Base-by-base conservation (phyloP, 2,113 vertebrate species). In the human region DNA sequence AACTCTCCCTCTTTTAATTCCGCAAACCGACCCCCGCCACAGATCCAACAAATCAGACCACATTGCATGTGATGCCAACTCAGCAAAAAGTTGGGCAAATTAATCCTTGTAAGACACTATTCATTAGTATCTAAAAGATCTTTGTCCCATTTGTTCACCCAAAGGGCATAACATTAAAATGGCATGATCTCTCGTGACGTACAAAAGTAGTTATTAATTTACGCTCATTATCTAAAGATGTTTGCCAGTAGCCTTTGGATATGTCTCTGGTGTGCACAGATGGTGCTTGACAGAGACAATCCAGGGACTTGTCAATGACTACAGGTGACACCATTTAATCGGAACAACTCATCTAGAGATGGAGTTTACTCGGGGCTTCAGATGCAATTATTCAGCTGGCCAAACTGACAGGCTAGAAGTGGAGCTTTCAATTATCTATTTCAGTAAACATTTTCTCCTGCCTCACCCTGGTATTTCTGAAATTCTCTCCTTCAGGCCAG, bases 171-270 rank as follows among this genome's bases (percentile, higher is more conserved):
- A 96, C 98, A 98, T 97, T 98, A 98, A 90, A 97, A 98, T 98
- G 90, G 97, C 89, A 93, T 98, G 99, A 99, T 99, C 97, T 72
- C 96, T 98, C 97, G 84, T 99, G 98, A 99, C 98, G 20, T 98
- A 98, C 97, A 98, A 98, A 99, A 99, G 98, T 97, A 98, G 97
- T 97, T 98, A 98, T 98, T 98, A 98, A 99, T 99, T 99, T 99
- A 98, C 96, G 97, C 98, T 99, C 99, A 99, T 99, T 99, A 99
- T 97, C 98, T 97, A 98, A 99, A 99, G 98, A 92, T 97, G 92
- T 97, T 98, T 97, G 96, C 97, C 93, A 98, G 97, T 97, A 99
- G 98, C 98, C 98, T 98, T 98, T 98, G 98, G 98, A 96, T 98
- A 98, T 96, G 82, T 98, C 96, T 98, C 89, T 97, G 98, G 97